Percentiles rank a stretch among this genome's conserved stretches.
Conservation (phyloP, 2,113 vertebrate species). For the Phylloscopus trochilus region DNA sequence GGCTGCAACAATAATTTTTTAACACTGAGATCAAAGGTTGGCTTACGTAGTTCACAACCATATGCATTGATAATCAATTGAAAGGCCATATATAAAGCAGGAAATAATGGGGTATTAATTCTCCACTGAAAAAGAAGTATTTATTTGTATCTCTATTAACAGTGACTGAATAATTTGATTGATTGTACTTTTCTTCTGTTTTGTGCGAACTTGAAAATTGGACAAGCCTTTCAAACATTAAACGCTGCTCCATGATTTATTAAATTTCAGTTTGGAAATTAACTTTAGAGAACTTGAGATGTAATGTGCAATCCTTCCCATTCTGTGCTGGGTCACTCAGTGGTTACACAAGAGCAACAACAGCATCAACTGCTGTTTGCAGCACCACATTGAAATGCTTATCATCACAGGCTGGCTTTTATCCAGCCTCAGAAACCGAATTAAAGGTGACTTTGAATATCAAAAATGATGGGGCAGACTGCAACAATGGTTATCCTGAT, state of each 20-base stretch:
- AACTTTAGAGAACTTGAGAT: background rate
- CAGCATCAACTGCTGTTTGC: background rate
- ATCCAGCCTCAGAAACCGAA: background rate
- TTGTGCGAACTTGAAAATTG: background rate
- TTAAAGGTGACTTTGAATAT: background rate
- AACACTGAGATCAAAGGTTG: slow-evolving; percentile 33
- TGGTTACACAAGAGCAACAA: background rate
- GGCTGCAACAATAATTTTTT: background rate
- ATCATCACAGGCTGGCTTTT: background rate
- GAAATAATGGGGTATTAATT: background rate
- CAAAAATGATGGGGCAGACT: background rate
- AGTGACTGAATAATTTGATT: background rate
- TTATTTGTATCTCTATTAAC: background rate
- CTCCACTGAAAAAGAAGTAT: background rate
- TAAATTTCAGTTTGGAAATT: slow-evolving; percentile 41
- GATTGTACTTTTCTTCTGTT: background rate
- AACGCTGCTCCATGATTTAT: background rate
- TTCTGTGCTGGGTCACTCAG: background rate
- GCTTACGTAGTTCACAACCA: background rate
- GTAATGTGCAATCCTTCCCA: background rate
- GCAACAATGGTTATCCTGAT: background rate
- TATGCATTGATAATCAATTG: background rate
- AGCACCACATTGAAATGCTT: background rate
- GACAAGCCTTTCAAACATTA: slow-evolving; percentile 27
- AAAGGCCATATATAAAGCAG: background rate